These are phyloP conservation scores for Tychaedon coryphoeus DNA, from an alignment of 2,113 vertebrate genomes.

Conservation along the genomic window DNA sequence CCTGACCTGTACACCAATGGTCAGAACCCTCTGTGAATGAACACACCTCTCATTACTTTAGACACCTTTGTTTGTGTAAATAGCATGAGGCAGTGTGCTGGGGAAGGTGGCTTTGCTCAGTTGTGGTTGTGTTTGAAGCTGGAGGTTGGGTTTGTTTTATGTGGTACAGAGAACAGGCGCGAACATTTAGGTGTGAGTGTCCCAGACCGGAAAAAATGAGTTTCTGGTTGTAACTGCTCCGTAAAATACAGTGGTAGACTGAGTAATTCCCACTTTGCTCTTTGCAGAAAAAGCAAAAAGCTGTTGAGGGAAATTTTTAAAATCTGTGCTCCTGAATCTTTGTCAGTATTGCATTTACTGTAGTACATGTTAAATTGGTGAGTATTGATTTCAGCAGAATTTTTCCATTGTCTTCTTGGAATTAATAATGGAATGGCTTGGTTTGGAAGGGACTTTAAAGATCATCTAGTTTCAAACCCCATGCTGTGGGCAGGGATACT, in stretches of 20 bases:
- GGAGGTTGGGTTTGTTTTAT: background rate
- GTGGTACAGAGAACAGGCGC: no score
- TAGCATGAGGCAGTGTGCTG: accelerated
- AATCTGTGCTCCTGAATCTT: background rate
- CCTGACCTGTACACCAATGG: background rate
- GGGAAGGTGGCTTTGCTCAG: background rate
- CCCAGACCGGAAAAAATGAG: background rate
- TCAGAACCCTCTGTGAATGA: background rate
- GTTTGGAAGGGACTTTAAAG: background rate
- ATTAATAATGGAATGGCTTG: background rate
- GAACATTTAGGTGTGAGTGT: accelerated
- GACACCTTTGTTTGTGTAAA: background rate
- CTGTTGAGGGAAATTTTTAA: background rate
- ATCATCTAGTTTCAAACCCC: background rate
- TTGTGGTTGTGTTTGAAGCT: background rate
- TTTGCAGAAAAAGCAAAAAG: background rate
- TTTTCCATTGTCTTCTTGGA: background rate
- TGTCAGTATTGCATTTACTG: background rate
- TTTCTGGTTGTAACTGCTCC: background rate
- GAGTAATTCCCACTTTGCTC: background rate
- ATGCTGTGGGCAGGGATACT: background rate
- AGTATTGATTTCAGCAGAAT: background rate
- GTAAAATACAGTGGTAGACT: background rate
- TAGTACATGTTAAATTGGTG: background rate
- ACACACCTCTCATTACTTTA: accelerated